These are phyloP conservation scores for Ptiloglossa arizonensis DNA, from an alignment of 1,140 invertebrate species.

Conservation along the genomic window DNA sequence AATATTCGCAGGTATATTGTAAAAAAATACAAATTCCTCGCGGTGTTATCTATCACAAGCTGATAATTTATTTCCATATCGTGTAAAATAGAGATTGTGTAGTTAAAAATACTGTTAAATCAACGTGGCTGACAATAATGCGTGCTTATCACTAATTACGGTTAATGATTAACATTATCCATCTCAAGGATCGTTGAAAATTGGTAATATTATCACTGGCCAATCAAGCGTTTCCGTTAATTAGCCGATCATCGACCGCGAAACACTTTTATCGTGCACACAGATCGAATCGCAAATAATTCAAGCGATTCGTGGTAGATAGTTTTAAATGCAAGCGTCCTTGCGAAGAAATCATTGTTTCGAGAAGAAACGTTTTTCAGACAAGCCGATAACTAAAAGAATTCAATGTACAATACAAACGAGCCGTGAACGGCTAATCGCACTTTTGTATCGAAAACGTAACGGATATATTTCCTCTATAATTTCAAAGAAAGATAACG, in stretches of 20 bases:
- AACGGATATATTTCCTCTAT: not conserved
- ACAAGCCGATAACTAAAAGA: not conserved
- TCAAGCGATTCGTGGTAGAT: not conserved
- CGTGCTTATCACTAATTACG: constrained; percentile 22
- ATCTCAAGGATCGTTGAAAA: constrained; percentile 4
- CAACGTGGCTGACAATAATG: constrained; percentile 18
- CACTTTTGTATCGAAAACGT: constrained; percentile 13
- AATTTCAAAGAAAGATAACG: constrained; percentile 15
- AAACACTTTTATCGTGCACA: not conserved
- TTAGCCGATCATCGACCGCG: constrained; percentile 8
- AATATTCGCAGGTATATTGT: constrained; percentile 12
- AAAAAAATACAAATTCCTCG: constrained; percentile 31
- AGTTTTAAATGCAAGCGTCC: not conserved
- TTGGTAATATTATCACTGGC: constrained; percentile 14
- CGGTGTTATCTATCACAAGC: constrained; percentile 39
- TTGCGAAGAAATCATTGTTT: constrained; percentile 1
- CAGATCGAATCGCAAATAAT: not conserved
- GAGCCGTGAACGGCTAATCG: constrained; percentile 1
- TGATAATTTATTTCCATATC: constrained; percentile 41
- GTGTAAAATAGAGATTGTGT: constrained; percentile 30
- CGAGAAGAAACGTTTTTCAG: not conserved
- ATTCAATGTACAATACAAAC: not conserved
- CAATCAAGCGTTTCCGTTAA: constrained; percentile 5
- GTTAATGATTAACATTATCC: constrained; percentile 10
- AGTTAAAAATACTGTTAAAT: constrained; percentile 38